Conservation (phyloP, 2,113 vertebrate species). For the Nestor notabilis region DNA sequence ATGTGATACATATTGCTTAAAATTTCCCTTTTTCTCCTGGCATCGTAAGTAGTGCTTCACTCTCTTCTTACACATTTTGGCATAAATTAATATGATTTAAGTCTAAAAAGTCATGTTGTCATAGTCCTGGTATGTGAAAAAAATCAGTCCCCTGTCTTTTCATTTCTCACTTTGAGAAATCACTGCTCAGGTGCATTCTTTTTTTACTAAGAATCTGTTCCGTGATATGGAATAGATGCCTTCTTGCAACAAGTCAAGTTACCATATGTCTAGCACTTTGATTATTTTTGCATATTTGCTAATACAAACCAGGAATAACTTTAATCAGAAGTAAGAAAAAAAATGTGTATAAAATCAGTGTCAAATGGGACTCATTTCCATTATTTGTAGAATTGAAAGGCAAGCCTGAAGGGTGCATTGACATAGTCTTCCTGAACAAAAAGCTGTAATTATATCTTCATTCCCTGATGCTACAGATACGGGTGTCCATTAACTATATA, state of each 20-base stretch:
- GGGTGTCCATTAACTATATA: not conserved
- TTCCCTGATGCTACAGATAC: not conserved
- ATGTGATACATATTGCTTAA: not conserved
- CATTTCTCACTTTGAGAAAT: not conserved
- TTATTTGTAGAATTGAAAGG: not conserved
- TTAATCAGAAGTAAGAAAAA: not conserved
- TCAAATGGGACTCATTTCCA: not conserved
- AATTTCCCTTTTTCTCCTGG: not conserved
- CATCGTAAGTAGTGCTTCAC: not conserved
- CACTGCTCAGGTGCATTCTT: not conserved
- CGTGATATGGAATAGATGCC: not conserved
- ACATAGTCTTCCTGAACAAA: not conserved
- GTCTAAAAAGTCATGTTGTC: not conserved
- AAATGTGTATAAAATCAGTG: not conserved
- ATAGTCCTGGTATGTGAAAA: not conserved
- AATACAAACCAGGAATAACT: not conserved
- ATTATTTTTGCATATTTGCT: not conserved
- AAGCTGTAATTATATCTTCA: not conserved
- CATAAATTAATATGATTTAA: not conserved
- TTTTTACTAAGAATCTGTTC: not conserved
- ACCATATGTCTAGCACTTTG: not conserved
- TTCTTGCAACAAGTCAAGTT: constrained; percentile 7
- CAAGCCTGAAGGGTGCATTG: not conserved
- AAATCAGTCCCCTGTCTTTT: not conserved
- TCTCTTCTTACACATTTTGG: not conserved